phyloP scores from a whole-genome alignment of 2,113 vertebrate genomes.

The Willisornis vidua region DNA sequence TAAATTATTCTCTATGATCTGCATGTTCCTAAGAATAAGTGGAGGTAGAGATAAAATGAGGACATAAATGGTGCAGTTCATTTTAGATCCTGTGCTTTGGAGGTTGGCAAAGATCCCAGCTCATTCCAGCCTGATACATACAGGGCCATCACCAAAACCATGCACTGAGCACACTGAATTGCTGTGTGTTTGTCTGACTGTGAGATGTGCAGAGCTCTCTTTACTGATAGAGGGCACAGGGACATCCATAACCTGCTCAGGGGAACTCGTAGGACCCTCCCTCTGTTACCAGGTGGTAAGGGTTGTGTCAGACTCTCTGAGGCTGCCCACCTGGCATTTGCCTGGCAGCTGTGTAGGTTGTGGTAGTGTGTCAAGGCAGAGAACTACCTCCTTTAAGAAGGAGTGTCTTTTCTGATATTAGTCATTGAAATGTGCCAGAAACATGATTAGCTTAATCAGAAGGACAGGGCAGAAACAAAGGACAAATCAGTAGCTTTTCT shows the following conservation, averaged over 20 bases:
- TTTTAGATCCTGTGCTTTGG: background rate
- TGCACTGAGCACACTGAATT: background rate
- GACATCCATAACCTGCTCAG: background rate
- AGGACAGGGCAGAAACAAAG: constrained; percentile 4
- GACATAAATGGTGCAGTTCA: background rate
- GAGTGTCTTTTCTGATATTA: background rate
- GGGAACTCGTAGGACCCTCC: background rate
- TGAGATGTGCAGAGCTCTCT: background rate
- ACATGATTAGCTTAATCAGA: background rate
- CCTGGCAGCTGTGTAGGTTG: background rate
- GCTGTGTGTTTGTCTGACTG: background rate
- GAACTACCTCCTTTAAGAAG: background rate
- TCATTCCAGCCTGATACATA: background rate
- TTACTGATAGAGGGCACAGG: background rate
- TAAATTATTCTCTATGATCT: background rate
- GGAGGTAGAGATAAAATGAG: background rate
- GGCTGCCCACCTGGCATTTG: background rate
- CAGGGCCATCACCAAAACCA: background rate
- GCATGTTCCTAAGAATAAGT: background rate
- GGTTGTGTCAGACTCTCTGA: background rate
- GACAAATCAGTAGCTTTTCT: constrained; percentile 27
- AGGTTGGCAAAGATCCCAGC: background rate
- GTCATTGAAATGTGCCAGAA: background rate
- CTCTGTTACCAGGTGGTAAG: background rate
- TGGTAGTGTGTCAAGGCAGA: background rate